Base-by-base conservation (phyloP, 2,888 invertebrate genomes). In the Dione juno region DNA sequence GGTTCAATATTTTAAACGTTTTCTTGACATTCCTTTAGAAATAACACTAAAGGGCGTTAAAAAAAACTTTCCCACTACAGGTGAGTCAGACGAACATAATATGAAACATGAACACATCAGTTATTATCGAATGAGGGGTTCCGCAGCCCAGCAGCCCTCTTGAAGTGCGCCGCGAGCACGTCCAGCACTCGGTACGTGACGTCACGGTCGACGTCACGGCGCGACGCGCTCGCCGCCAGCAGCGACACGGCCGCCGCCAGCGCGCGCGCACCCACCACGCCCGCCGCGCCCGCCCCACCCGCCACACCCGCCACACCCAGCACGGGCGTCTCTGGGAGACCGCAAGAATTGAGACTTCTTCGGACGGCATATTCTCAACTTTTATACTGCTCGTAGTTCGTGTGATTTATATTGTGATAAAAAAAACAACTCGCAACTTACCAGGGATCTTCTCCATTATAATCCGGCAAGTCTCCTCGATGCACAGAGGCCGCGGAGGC, bases 71-170 rank as follows among this genome's bases (percentile, higher is more conserved):
- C n/a, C n/a, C n/a, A n/a, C n/a, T n/a, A n/a, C n/a, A n/a, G n/a
- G n/a, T n/a, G n/a, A n/a, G n/a, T n/a, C n/a, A n/a, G n/a, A n/a
- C n/a, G n/a, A n/a, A n/a, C n/a, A 41, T 41, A 28, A 28, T 28
- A 28, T 2, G 28, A 28, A 3, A 28, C 28, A 28, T 28, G n/a
- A 28, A 28, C 28, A 16, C 5, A 28, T 40, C 74, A 89, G 71
- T 85, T 86, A 52, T 73, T 75, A 74, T 90, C 89, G 72, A 90
- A 88, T 0, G 88, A 87, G 0, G 84, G 82, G 74, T 85, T 83
- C 58, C 84, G 73, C 0, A 83, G 70, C 0, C 78, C 81, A 13
- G 90, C 91, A 0, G 92, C 82, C 59, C 78, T 83, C 69, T 85
- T 84, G 77, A 88, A 90, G 71, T 90, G 89, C 48, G 83, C 76